A percentile compares a stretch with the other conserved stretches of the same genome.
Conservation (phyloP, 2,797 vertebrate genomes). For the Mormyrops attenuatus region DNA sequence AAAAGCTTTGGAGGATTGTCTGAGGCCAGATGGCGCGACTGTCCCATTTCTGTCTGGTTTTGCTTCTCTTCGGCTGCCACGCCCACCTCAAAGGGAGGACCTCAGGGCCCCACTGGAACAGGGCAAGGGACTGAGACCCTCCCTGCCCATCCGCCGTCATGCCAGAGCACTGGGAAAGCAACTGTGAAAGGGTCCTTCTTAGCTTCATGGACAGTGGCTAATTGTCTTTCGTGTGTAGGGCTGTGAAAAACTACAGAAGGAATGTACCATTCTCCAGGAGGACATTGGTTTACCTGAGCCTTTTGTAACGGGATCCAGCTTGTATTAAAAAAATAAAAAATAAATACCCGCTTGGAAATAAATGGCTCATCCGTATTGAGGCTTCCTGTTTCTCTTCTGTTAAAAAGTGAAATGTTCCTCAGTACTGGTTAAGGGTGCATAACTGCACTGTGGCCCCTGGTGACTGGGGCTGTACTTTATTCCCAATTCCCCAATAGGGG, state of each 20-base stretch:
- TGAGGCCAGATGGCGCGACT: not conserved
- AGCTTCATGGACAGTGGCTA: not conserved
- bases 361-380: not conserved
- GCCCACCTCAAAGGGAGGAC: not conserved
- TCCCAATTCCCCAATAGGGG: not conserved
- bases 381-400: not conserved
- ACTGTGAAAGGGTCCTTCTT: not conserved
- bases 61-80: not conserved
- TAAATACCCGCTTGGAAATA: not conserved
- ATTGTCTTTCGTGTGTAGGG: not conserved
- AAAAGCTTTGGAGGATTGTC: not conserved
- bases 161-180: not conserved
- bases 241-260: not conserved
- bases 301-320: not conserved
- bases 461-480: not conserved
- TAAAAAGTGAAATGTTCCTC: not conserved
- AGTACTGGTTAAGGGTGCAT: not conserved
- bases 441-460: not conserved
- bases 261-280: not conserved
- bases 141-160: not conserved
- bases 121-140: not conserved
- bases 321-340: not conserved
- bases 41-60: not conserved
- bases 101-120: not conserved
- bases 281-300: not conserved